A percentile compares a stretch with the other conserved stretches of the same genome.
These are phyloP conservation scores for Panulirus ornatus DNA, from an alignment of 1,140 invertebrate species.

Conservation along the genomic window DNA sequence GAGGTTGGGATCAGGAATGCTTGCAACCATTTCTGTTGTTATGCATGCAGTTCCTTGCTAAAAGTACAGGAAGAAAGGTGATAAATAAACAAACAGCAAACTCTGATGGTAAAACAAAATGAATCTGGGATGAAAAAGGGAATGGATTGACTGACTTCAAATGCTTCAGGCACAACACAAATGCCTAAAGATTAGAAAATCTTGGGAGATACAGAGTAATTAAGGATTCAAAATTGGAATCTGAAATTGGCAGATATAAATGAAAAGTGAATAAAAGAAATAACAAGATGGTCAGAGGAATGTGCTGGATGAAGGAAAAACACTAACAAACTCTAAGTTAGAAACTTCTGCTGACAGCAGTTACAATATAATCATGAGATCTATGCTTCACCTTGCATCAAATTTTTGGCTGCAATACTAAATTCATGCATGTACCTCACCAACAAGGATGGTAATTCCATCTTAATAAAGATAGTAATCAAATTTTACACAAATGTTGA, in stretches of 20 bases:
- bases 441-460: too few species aligned
- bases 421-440: too few species aligned
- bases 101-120: constrained; percentile 18
- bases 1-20: constrained; percentile 32
- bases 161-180: background rate
- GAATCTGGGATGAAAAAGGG: background rate
- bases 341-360: too few species aligned
- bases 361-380: too few species aligned
- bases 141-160: background rate
- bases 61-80: too few species aligned
- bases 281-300: background rate
- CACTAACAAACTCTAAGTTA: too few species aligned
- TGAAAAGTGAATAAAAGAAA: background rate
- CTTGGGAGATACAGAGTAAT: constrained; percentile 25
- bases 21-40: background rate
- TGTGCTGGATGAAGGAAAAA: too few species aligned
- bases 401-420: too few species aligned
- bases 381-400: too few species aligned
- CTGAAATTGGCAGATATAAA: constrained; percentile 11
- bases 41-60: background rate
- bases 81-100: too few species aligned
- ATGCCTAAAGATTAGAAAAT: constrained; percentile 27
- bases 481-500: too few species aligned
- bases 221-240: constrained; percentile 9
- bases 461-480: too few species aligned